These are phyloP conservation scores for Rhynchonema sp. DNA, from an alignment of 2,888 invertebrate genomes.

Conservation along the genomic window DNA sequence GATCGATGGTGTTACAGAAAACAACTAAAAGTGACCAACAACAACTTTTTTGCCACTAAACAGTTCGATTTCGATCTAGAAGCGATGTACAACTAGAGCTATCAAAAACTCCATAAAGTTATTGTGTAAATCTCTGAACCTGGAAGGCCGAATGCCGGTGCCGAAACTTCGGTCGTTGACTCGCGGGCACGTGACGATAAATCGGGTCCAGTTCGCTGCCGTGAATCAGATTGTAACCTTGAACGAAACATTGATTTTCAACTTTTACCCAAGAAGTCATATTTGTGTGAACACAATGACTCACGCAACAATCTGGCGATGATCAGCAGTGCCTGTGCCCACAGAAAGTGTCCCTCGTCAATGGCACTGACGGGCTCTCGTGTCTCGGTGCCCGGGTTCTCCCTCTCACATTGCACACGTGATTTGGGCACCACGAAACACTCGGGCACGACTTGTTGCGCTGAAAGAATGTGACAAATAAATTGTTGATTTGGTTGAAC, in stretches of 20 bases:
- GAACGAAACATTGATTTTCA: too few species aligned
- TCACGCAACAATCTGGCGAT: constrained; percentile 60
- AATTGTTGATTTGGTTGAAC: too few species aligned
- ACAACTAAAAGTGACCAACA: too few species aligned
- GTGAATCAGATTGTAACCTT: constrained; percentile 32
- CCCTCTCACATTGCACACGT: constrained; percentile 38
- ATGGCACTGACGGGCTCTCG: constrained; percentile 41
- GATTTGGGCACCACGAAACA: constrained; percentile 66
- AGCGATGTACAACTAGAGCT: too few species aligned
- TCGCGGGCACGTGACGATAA: constrained; percentile 77
- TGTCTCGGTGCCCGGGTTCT: constrained; percentile 47
- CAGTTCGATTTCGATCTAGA: too few species aligned
- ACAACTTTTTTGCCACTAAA: too few species aligned
- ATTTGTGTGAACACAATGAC: too few species aligned
- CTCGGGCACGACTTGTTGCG: constrained; percentile 75
- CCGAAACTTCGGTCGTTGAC: constrained; percentile 71
- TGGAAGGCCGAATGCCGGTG: constrained; percentile 93
- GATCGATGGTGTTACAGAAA: too few species aligned
- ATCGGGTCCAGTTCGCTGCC: constrained; percentile 90
- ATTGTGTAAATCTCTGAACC: constrained; percentile 44
- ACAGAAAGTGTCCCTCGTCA: constrained; percentile 45
- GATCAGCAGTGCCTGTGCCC: constrained; percentile 90
- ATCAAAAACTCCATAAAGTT: too few species aligned
- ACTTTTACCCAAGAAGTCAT: too few species aligned
- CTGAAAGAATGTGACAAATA: too few species aligned